A percentile compares a stretch with the other conserved stretches of the same genome.
Conservation (phyloP, 2,888 invertebrate species). For the Athrips mouffetella region DNA sequence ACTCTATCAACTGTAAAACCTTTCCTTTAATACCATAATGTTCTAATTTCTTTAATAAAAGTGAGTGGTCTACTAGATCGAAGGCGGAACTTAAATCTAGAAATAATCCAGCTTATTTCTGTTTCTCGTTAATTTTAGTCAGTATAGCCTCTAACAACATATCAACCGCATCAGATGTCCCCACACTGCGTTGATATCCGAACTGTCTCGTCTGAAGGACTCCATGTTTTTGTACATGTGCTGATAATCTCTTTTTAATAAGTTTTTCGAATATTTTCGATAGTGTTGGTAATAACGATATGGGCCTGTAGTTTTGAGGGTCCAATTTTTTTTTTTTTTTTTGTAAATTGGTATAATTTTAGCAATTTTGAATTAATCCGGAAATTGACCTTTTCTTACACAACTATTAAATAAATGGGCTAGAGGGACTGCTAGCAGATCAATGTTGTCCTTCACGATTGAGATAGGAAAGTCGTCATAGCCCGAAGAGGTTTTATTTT, state of each 20-base stretch:
- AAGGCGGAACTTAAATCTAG: constrained; percentile 4
- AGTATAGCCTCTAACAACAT: not conserved
- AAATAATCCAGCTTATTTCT: not conserved
- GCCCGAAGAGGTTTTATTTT: constrained; percentile 1
- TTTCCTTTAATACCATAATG: no score
- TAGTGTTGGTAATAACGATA: not conserved
- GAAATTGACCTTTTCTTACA: not conserved
- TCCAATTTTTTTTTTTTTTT: constrained; percentile 1
- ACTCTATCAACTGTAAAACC: no score
- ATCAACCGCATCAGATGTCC: not conserved
- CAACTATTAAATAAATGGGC: constrained; percentile 1
- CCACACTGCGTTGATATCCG: not conserved
- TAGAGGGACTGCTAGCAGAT: not conserved
- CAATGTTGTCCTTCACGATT: constrained; percentile 7
- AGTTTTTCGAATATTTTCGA: constrained; percentile 9
- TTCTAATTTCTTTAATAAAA: no score
- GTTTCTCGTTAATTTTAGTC: not conserved
- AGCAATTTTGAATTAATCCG: constrained; percentile 7
- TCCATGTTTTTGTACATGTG: not conserved
- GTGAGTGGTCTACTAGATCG: no score
- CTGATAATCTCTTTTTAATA: not conserved
- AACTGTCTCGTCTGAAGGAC: not conserved
- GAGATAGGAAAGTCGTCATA: not conserved
- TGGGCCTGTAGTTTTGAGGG: constrained; percentile 2
- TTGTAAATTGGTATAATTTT: constrained; percentile 4